phyloP scores from a whole-genome alignment of 2,113 vertebrate genomes.

The Lophochroa leadbeateri region DNA sequence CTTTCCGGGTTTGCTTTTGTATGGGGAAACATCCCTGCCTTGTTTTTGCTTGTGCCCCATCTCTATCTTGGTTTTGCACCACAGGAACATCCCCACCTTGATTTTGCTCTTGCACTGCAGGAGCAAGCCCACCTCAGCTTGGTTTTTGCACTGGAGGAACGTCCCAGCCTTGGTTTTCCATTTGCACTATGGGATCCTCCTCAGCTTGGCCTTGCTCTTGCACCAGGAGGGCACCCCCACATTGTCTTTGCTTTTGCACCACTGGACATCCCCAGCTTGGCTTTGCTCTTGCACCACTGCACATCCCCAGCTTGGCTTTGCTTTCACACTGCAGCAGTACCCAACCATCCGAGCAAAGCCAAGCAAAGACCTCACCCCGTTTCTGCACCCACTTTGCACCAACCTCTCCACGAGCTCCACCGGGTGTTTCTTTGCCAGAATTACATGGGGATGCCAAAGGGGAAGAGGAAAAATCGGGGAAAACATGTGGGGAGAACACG shows the following conservation, averaged over 20 bases:
- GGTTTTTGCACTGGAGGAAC: not conserved
- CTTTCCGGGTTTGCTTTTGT: not conserved
- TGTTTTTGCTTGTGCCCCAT: not conserved
- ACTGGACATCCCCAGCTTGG: too few relatives aligned
- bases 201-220: not conserved
- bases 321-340: not conserved
- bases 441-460: not conserved
- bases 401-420: rapidly evolving
- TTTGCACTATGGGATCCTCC: too few relatives aligned
- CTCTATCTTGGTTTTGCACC: not conserved
- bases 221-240: not conserved
- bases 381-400: not conserved
- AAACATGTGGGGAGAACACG: not conserved
- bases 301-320: too few relatives aligned
- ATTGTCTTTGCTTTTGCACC: not conserved
- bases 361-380: rapidly evolving
- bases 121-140: rapidly evolving
- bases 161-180: not conserved
- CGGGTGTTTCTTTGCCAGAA: not conserved
- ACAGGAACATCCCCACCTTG: rapidly evolving
- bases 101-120: not conserved
- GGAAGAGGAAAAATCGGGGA: not conserved
- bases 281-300: not conserved
- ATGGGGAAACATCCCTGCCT: not conserved
- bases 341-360: rapidly evolving